Percentiles rank a stretch among this genome's conserved stretches.
Evolutionary conservation across 2,797 vertebrate species (phyloP).

Genomic region (Schizopygopsis pylzovi): DNA sequence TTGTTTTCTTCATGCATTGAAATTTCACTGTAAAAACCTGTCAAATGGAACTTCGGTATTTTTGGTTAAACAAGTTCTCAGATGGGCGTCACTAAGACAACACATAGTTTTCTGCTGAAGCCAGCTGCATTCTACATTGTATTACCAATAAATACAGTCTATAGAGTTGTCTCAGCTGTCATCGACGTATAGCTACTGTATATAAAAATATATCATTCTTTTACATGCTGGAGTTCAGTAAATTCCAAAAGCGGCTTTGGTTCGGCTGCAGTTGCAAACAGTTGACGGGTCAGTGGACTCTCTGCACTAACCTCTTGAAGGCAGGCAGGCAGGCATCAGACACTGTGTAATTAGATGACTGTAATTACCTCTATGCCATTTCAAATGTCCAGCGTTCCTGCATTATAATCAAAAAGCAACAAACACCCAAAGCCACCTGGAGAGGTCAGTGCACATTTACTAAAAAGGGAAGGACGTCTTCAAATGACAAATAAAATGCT

Average conservation of each 20-base stretch:
- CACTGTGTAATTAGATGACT: constrained; percentile 68
- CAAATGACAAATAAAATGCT: constrained; percentile 56
- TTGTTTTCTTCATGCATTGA: constrained; percentile 37
- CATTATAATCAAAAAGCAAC: constrained; percentile 66
- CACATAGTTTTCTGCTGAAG: constrained; percentile 28
- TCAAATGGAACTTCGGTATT: constrained; percentile 43
- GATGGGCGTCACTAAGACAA: constrained; percentile 11
- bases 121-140: constrained; percentile 2
- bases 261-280: constrained; percentile 56
- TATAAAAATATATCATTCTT: constrained; percentile 56
- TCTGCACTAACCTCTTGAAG: constrained; percentile 60
- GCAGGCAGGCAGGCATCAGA: constrained; percentile 61
- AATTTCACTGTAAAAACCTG: constrained; percentile 41
- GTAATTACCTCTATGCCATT: constrained; percentile 70
- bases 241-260: constrained; percentile 59
- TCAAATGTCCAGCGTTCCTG: constrained; percentile 68
- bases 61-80: constrained; percentile 45
- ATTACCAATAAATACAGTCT: not conserved
- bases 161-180: constrained; percentile 17
- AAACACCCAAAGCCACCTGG: constrained; percentile 58
- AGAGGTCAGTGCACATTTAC: constrained; percentile 67
- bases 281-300: constrained; percentile 67
- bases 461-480: constrained; percentile 56
- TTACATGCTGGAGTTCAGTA: constrained; percentile 49
- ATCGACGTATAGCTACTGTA: constrained; percentile 48